Conservation (phyloP, 2,113 vertebrate species). For the Strigops habroptila region DNA sequence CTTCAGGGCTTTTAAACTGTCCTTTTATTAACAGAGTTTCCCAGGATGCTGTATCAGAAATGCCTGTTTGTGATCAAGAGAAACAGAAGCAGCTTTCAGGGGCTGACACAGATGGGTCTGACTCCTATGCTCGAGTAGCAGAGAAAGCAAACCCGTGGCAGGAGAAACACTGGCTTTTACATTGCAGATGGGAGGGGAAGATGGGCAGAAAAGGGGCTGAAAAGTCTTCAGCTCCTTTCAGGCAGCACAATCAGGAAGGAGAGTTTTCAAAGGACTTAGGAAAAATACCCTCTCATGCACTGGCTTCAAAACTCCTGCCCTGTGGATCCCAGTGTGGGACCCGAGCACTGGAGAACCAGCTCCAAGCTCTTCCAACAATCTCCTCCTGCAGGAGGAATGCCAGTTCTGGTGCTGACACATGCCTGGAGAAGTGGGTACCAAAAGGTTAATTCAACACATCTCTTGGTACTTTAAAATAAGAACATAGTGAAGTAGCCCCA, state of each 20-base stretch:
- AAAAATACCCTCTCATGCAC: not conserved
- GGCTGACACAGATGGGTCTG: not conserved
- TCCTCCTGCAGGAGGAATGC: not conserved
- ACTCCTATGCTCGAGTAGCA: not conserved
- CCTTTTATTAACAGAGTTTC: constrained; percentile 30
- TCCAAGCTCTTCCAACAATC: not conserved
- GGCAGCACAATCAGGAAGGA: not conserved
- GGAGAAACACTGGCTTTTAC: not conserved
- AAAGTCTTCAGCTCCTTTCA: not conserved
- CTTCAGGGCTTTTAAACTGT: constrained; percentile 10
- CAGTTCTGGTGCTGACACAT: not conserved
- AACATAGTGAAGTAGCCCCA: not conserved
- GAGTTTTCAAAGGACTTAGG: not conserved
- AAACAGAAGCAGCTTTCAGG: not conserved
- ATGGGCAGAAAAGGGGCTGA: not conserved
- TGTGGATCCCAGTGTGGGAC: not conserved
- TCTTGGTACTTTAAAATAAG: not conserved
- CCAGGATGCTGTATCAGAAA: not conserved
- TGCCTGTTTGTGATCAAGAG: not conserved
- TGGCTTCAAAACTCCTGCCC: constrained; percentile 11
- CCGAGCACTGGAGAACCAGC: not conserved
- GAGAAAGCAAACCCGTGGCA: not conserved
- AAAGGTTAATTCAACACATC: not conserved
- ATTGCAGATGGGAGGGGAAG: not conserved
- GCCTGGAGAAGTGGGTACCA: not conserved